Base-by-base conservation (phyloP, 2,888 invertebrate species). In the Meloe dianella region DNA sequence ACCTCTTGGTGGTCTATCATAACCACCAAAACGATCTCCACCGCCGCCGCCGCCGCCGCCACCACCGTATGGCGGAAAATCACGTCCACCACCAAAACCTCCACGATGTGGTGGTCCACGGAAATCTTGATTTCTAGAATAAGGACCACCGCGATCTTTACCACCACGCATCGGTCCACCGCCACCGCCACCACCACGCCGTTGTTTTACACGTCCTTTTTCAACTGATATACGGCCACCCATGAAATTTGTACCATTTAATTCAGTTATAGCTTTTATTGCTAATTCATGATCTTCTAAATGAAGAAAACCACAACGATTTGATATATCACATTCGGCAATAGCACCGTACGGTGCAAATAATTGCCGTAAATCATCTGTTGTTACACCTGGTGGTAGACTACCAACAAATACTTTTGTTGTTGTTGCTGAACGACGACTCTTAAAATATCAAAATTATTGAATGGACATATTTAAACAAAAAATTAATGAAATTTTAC, bases 221-320 rank as follows among this genome's bases (percentile, higher is more conserved):
- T 96, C 95, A 4, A 96, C 96, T 67, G 92, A 91, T 75, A 96
- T 93, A 68, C 89, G 89, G 61, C 90, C 90, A 27, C 95, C 95
- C 84, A 94, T 94, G 82, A 96, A 94, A 60, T 90, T 89, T 1
- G 90, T 87, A 76, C 93, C 93, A 83, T 96, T 92, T 32, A 96
- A 84, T 32, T 90, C 92, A 71, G 90, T 88, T 74, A 95, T 94
- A 0, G 96, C 95, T 64, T 90, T 89, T 57, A 90, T 87, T 3
- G 96, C 96, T 83, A 95, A 91, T 61, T 93, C 92, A 77, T 90
- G 89, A 22, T 91, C 90, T 79, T 93, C 91, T 91, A 95, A 91
- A 84, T 96, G 96, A 60, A 97, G 93, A 85, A 97, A 97, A 10
- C 96, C 97, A 83, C 95, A 97, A 69, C 95, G 90, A 83, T 96